Conservation (phyloP, 2,797 vertebrate genomes). For the Pangasius larnaudii region DNA sequence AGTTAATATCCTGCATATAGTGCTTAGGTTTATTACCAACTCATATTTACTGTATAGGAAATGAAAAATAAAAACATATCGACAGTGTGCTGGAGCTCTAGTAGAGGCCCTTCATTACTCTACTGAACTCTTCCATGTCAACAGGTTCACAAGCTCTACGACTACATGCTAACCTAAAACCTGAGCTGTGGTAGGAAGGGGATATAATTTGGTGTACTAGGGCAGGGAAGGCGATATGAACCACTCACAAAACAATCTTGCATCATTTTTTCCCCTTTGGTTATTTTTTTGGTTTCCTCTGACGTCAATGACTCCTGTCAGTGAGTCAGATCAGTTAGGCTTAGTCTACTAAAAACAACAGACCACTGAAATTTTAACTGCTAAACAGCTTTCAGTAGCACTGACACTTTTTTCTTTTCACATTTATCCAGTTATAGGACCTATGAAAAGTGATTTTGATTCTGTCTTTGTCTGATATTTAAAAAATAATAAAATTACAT, state of each 20-base stretch:
- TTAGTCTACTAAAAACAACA: neutral
- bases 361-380: neutral
- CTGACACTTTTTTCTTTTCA: neutral
- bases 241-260: neutral
- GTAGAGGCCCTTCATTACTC: neutral
- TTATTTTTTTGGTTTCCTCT: neutral
- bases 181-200: neutral
- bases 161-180: neutral
- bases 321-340: neutral
- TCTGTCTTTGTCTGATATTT: neutral
- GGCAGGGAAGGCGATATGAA: neutral
- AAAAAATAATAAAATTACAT: neutral
- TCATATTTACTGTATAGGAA: neutral
- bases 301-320: neutral
- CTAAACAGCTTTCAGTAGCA: neutral
- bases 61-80: neutral
- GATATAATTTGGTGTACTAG: neutral
- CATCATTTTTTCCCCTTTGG: neutral
- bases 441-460: neutral
- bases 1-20: neutral
- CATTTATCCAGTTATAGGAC: neutral
- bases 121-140: neutral
- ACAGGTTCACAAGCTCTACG: neutral
- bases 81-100: neutral
- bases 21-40: no score